Evolutionary conservation across 2,113 vertebrate genomes (phyloP).

Genomic region (Sialia sialis): DNA sequence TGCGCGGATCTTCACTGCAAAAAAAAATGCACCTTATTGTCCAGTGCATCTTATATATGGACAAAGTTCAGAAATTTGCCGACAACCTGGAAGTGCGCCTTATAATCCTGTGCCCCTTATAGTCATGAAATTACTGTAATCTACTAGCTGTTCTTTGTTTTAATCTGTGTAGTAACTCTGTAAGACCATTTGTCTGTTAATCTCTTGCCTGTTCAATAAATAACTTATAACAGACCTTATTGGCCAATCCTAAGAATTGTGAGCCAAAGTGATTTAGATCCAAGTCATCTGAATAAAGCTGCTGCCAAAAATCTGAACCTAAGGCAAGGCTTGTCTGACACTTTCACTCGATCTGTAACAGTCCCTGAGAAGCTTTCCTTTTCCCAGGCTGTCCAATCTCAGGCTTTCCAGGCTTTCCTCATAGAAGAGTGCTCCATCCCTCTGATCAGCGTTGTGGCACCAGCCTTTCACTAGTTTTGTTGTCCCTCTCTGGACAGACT

Average conservation of each 20-base stretch:
- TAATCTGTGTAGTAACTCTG: too few species aligned
- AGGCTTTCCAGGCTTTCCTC: background rate
- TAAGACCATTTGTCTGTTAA: background rate
- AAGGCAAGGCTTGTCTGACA: background rate
- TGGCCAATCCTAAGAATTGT: too few species aligned
- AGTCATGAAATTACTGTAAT: too few species aligned
- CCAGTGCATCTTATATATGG: too few species aligned
- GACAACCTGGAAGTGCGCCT: too few species aligned
- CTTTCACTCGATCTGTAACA: background rate
- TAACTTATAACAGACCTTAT: background rate
- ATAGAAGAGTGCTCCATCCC: background rate
- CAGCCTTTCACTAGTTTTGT: background rate
- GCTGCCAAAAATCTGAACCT: background rate
- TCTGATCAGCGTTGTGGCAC: background rate
- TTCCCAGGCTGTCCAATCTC: background rate
- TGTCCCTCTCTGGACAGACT: accelerated
- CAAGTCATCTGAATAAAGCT: background rate
- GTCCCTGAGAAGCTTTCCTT: accelerated
- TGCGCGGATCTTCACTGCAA: too few species aligned
- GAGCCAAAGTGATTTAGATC: background rate
- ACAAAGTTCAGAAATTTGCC: too few species aligned
- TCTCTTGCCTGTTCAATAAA: background rate
- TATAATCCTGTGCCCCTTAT: too few species aligned
- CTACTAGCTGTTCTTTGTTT: background rate
- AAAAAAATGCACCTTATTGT: too few species aligned